These are phyloP conservation scores for Nothobranchius kuhntae DNA, from an alignment of 2,113 vertebrate species.

Conservation along the genomic window DNA sequence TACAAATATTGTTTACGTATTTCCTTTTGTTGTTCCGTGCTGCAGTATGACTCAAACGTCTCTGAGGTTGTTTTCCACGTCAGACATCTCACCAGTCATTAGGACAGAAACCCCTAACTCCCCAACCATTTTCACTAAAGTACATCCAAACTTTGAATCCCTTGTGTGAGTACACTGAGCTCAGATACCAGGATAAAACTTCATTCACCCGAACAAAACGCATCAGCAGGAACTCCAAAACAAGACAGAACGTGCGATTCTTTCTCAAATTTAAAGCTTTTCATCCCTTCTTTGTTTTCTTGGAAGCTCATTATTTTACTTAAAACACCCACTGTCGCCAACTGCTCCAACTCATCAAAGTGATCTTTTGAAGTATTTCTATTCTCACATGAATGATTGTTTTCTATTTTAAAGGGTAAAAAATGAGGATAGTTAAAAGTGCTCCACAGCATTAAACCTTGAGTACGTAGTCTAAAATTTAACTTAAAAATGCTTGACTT, in stretches of 20 bases:
- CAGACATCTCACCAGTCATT: slow-evolving; percentile 22
- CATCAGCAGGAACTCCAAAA: neutral
- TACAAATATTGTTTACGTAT: too few species aligned
- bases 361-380: slow-evolving; percentile 2
- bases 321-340: slow-evolving; percentile 4
- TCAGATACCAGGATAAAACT: neutral
- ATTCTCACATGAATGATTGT: neutral
- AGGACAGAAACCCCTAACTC: slow-evolving; percentile 18
- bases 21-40: too few species aligned
- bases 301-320: neutral
- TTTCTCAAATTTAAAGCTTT: slow-evolving; percentile 5
- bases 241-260: slow-evolving; percentile 1
- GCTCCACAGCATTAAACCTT: too few species aligned
- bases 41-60: too few species aligned
- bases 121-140: slow-evolving; percentile 16
- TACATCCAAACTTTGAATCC: slow-evolving; percentile 15
- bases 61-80: too few species aligned
- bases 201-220: neutral
- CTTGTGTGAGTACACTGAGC: neutral
- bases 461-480: too few species aligned
- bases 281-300: neutral
- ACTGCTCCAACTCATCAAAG: slow-evolving; percentile 8
- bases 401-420: slow-evolving; percentile 13
- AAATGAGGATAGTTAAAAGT: neutral
- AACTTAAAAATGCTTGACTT: too few species aligned